phyloP scores from a whole-genome alignment of 2,797 vertebrate species.

The Tachyglossus aculeatus region DNA sequence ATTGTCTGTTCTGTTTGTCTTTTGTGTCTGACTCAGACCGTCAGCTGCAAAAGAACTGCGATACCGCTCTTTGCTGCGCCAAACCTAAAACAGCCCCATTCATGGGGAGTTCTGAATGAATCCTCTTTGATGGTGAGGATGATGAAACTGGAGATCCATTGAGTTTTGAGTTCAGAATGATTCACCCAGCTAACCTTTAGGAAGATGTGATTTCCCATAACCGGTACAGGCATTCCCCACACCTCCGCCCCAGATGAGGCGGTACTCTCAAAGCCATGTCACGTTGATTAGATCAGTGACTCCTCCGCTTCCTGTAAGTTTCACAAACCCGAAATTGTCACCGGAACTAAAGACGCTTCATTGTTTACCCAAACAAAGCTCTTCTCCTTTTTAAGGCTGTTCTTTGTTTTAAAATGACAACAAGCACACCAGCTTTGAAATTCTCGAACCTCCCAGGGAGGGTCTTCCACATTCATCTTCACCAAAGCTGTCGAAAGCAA shows the following conservation, averaged over 20 bases:
- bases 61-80: too few species aligned
- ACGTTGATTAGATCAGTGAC: neutral
- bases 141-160: too few species aligned
- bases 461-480: too few species aligned
- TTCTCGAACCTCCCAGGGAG: too few species aligned
- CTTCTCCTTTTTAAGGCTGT: neutral
- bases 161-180: neutral
- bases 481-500: too few species aligned
- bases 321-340: neutral
- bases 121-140: too few species aligned
- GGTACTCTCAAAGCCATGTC: neutral
- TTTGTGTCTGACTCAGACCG: too few species aligned
- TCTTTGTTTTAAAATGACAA: neutral
- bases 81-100: too few species aligned
- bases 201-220: neutral
- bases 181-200: neutral
- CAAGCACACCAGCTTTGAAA: too few species aligned
- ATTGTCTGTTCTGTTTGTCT: too few species aligned
- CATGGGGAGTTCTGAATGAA: too few species aligned
- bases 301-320: neutral
- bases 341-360: neutral
- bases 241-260: neutral
- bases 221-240: neutral
- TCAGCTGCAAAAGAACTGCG: too few species aligned
- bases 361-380: neutral